Evolutionary conservation across 2,113 vertebrate genomes (phyloP), one percentile per base, ranked within the genome.

Genomic region (Calidris pygmaea): DNA sequence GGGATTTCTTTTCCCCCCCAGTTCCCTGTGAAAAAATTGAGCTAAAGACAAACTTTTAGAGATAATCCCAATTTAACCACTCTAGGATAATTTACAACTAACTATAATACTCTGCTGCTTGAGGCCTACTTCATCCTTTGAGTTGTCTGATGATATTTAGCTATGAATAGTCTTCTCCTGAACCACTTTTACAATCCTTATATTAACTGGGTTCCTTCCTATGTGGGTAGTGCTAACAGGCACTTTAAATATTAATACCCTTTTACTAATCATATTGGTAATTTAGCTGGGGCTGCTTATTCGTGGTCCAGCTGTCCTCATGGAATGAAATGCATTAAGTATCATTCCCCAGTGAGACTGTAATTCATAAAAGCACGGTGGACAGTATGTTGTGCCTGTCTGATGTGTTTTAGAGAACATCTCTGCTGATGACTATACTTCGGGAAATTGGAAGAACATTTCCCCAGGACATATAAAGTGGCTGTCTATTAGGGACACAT

Each of bases 371-470:
- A 87, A 89, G 65, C 56, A 62, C 3, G 3, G 55, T 60, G 91
- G 92, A 89, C 87, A 83, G 66, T 77, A 35, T 71, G 60, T 82
- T 93, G 66, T 72, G 58, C 85, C 68, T 91, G 68, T 90, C 85
- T 91, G 75, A 88, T 87, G 27, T 79, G 76, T 68, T 90, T 93
- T 75, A 93, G 73, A 81, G 87, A 92, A 77, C 55, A 55, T 90
- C 41, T 91, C 79, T 94, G 89, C 91, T 95, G 89, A 85, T 94
- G 87, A 71, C 87, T 93, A 27, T 87, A 68, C 48, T 96, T 89
- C 2, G 12, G 91, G 71, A 96, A 95, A 94, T 65, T 83, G 95
- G 92, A 95, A 95, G 89, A 87, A 94, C 59, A 10, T 90, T 90
- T 89, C 81, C 70, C 26, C 1, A 0, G 83, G 88, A 95, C 79